Percentiles rank a stretch among this genome's conserved stretches.
These are phyloP conservation scores for Chloroceryle amazona DNA, from an alignment of 2,797 vertebrate species.

Conservation along the genomic window DNA sequence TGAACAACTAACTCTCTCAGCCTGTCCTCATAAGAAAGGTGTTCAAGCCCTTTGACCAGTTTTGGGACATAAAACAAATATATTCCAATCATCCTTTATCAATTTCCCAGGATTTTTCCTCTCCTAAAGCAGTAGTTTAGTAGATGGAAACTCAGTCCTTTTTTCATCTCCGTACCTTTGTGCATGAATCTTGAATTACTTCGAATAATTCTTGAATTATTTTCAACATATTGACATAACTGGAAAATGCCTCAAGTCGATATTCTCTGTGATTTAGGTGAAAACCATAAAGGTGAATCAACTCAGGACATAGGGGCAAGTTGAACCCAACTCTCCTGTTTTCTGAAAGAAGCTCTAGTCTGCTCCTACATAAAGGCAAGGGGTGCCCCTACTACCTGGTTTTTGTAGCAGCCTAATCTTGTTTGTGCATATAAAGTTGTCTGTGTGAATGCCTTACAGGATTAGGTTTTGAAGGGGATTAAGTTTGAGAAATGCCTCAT, in stretches of 20 bases:
- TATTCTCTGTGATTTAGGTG: neutral
- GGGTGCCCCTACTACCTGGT: neutral
- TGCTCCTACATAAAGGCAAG: neutral
- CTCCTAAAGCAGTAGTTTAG: neutral
- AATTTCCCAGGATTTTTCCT: neutral
- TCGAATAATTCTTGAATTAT: neutral
- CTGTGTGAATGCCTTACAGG: neutral
- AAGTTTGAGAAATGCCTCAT: neutral
- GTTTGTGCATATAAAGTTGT: neutral
- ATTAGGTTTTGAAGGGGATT: neutral
- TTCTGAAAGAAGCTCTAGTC: neutral
- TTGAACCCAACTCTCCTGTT: neutral
- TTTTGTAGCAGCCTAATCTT: neutral
- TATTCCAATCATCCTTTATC: neutral
- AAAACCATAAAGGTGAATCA: fast-evolving
- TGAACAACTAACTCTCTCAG: neutral
- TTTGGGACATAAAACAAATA: neutral
- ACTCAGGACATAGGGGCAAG: neutral
- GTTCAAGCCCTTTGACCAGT: neutral
- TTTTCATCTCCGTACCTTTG: neutral
- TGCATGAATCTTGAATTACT: neutral
- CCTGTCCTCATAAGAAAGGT: too few species aligned
- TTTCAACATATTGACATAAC: neutral
- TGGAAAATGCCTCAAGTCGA: neutral
- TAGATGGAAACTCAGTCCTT: neutral